phyloP scores from a whole-genome alignment of 2,888 invertebrate genomes.

The Drosophila macrospina region DNA sequence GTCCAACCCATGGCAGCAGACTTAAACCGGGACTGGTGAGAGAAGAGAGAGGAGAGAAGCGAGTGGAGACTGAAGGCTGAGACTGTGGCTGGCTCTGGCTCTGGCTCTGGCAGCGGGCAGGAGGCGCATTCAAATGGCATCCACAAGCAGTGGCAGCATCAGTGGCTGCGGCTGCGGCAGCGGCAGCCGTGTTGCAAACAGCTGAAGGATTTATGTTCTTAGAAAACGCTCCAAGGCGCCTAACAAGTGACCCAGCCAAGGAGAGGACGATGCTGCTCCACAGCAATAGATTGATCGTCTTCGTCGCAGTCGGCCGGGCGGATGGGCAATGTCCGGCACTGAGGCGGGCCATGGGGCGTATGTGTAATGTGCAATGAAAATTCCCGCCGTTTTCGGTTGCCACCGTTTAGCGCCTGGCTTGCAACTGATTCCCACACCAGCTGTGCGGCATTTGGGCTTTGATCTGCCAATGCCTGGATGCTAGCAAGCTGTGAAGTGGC shows the following conservation, averaged over 20 bases:
- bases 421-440: constrained; percentile 65
- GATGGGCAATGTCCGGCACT: constrained; percentile 41
- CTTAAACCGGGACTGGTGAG: constrained; percentile 32
- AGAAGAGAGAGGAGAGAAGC: too few relatives aligned
- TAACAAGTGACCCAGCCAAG: constrained; percentile 72
- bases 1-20: constrained; percentile 44
- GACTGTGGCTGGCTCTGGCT: background rate
- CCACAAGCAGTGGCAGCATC: constrained; percentile 37
- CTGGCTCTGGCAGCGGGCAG: constrained; percentile 8
- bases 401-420: constrained; percentile 76
- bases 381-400: constrained; percentile 66
- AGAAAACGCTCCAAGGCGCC: constrained; percentile 79
- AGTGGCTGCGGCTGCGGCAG: constrained; percentile 28
- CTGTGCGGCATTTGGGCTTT: constrained; percentile 58
- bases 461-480: constrained; percentile 60
- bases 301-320: constrained; percentile 9
- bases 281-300: constrained; percentile 72
- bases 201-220: constrained; percentile 81
- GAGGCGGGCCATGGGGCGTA: constrained; percentile 74
- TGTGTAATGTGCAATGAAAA: constrained; percentile 77
- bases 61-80: constrained; percentile 16
- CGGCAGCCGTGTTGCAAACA: constrained; percentile 58
- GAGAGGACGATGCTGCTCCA: constrained; percentile 28
- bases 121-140: constrained; percentile 72
- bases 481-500: constrained; percentile 71